These are phyloP conservation scores for Therioaphis trifolii DNA, from an alignment of 2,888 invertebrate species.

Conservation along the genomic window DNA sequence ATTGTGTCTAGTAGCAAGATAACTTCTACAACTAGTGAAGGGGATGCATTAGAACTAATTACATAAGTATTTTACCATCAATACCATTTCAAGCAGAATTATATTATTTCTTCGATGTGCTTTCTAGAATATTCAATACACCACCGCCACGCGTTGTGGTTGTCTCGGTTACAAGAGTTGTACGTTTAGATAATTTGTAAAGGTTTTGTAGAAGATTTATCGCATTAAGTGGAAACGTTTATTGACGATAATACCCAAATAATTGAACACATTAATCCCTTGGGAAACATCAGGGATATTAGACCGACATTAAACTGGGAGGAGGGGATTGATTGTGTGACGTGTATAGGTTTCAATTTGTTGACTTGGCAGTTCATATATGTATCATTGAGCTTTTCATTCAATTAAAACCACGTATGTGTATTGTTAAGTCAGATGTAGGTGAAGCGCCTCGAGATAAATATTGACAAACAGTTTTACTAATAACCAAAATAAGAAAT, in stretches of 20 bases:
- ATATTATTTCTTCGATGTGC: neutral
- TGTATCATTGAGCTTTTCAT: constrained; percentile 3
- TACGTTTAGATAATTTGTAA: constrained; percentile 40
- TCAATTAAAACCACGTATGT: neutral
- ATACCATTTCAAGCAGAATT: neutral
- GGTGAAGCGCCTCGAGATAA: neutral
- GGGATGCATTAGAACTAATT: constrained; percentile 25
- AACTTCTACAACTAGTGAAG: neutral
- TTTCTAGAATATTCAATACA: constrained; percentile 5
- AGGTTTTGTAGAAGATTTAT: constrained; percentile 39
- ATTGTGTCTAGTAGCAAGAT: too few relatives aligned
- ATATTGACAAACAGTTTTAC: too few relatives aligned
- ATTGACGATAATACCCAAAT: constrained; percentile 59
- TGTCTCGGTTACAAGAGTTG: constrained; percentile 19
- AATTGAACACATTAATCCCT: constrained; percentile 53
- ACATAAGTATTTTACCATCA: constrained; percentile 20
- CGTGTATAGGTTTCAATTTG: constrained; percentile 45
- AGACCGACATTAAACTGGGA: neutral
- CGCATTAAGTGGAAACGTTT: constrained; percentile 42
- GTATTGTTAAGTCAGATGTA: neutral
- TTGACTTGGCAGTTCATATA: constrained; percentile 24
- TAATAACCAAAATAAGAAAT: too few relatives aligned
- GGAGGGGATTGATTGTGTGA: neutral
- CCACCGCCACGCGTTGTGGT: neutral
- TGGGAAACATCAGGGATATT: constrained; percentile 42